These are phyloP conservation scores for Ceratotherium simum DNA, from an alignment of 2,113 vertebrate species.

Conservation along the genomic window DNA sequence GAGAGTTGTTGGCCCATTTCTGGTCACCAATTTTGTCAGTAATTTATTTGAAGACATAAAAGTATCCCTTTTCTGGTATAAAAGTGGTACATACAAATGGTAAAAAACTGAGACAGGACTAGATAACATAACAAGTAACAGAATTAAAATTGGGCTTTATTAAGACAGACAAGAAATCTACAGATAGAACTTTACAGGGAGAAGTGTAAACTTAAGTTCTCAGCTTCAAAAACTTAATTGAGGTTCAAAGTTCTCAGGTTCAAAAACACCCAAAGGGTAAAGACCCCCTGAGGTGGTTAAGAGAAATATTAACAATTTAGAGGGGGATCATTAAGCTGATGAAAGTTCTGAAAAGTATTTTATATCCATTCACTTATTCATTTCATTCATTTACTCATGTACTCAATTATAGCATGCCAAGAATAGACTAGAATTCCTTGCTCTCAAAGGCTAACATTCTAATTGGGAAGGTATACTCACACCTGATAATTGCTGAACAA, in stretches of 20 bases:
- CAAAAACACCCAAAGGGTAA: not conserved
- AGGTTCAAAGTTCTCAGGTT: not conserved
- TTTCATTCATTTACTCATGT: not conserved
- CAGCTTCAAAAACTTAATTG: not conserved
- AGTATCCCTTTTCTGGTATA: not conserved
- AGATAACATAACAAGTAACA: not conserved
- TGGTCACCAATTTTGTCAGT: not conserved
- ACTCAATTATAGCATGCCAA: not conserved
- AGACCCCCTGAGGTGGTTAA: not conserved
- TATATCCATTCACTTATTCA: not conserved
- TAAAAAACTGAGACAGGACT: not conserved
- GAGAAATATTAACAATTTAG: not conserved
- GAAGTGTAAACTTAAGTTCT: conserved; percentile 12
- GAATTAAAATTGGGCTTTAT: not conserved
- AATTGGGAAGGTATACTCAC: not conserved
- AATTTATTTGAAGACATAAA: conserved; percentile 5
- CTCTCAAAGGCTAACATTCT: not conserved
- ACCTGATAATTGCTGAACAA: not conserved
- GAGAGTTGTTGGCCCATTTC: not conserved
- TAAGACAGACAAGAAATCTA: not conserved
- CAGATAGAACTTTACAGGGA: not conserved
- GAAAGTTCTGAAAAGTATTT: not conserved
- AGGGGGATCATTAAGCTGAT: not conserved
- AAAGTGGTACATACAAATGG: not conserved
- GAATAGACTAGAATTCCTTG: not conserved